Base-by-base conservation (phyloP, 2,888 invertebrate species). In the Eustalomyia histrio region DNA sequence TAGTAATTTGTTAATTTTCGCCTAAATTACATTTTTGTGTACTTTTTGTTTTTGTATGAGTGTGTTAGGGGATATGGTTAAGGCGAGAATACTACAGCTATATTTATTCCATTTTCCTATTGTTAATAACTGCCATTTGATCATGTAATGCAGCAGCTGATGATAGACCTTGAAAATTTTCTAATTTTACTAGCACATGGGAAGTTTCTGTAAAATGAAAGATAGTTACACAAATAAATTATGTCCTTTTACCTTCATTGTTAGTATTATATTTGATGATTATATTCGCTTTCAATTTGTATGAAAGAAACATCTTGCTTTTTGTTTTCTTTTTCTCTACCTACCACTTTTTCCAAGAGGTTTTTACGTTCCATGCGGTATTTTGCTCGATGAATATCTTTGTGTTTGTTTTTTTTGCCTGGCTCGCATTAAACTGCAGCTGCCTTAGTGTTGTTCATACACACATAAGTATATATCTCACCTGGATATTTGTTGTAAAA, bases 331-430 rank as follows among this genome's bases (percentile, higher is more conserved):
- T 47, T n/a, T 43, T 43, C 21, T 65, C 39, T 33, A 35, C 65
- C 39, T 33, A 35, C 65, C 65, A 65, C 53, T 65, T 39, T 55
- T 67, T 24, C 16, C 43, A 52, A 18, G n/a, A 58, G 1, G 12
- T 14, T 29, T 55, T 29, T 24, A 6, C 7, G 29, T 29, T 57
- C 21, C 14, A 29, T 10, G 21, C 55, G 6, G 7, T 29, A 29
- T 29, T 58, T n/a, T n/a, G 33, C 33, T 6, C 14, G 7, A 24
- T 55, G 24, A n/a, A 5, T 53, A 24, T 29, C 7, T 29, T 29
- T 29, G 24, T 6, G 21, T 29, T 29, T 6, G 29, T 14, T 7
- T 29, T 55, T 29, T 58, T 8, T 58, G 21, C 14, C n/a, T 29
- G 55, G 24, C 9, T 21, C 7, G 43, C 52, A 24, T n/a, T 29